These are phyloP conservation scores for Platichthys flesus DNA, from an alignment of 2,113 vertebrate genomes.

Conservation along the genomic window DNA sequence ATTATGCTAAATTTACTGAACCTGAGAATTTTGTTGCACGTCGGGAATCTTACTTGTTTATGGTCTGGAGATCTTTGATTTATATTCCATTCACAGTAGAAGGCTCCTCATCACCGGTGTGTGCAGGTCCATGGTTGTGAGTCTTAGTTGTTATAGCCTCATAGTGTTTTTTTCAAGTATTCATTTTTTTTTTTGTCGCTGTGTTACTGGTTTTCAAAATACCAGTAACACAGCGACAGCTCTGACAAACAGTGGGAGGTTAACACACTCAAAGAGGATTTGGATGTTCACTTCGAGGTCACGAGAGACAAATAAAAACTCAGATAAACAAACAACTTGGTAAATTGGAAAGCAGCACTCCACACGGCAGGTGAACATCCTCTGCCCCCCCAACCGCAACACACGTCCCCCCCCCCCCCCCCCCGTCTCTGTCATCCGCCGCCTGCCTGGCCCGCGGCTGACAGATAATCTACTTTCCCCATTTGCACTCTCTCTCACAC, in stretches of 20 bases:
- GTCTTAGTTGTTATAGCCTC: slow-evolving; percentile 17
- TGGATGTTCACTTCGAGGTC: neutral
- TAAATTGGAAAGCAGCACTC: slow-evolving; percentile 4
- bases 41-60: neutral
- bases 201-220: too few species aligned
- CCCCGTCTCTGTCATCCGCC: slow-evolving; percentile 19
- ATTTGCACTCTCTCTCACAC: slow-evolving; percentile 55
- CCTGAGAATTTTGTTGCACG: too few species aligned
- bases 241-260: neutral
- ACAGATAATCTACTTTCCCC: slow-evolving; percentile 57
- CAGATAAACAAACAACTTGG: slow-evolving; percentile 11
- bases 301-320: neutral
- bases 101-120: neutral
- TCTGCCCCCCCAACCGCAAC: neutral
- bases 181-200: too few species aligned
- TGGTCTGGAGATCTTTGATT: neutral
- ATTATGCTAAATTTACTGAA: neutral
- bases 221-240: too few species aligned
- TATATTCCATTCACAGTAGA: too few species aligned
- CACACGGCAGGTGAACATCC: slow-evolving; percentile 23
- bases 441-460: slow-evolving; percentile 50
- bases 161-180: neutral
- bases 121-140: slow-evolving; percentile 14
- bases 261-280: neutral
- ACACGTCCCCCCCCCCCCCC: too few species aligned